These are phyloP conservation scores for Ifrita kowaldi DNA, from an alignment of 2,113 vertebrate species.

Conservation along the genomic window DNA sequence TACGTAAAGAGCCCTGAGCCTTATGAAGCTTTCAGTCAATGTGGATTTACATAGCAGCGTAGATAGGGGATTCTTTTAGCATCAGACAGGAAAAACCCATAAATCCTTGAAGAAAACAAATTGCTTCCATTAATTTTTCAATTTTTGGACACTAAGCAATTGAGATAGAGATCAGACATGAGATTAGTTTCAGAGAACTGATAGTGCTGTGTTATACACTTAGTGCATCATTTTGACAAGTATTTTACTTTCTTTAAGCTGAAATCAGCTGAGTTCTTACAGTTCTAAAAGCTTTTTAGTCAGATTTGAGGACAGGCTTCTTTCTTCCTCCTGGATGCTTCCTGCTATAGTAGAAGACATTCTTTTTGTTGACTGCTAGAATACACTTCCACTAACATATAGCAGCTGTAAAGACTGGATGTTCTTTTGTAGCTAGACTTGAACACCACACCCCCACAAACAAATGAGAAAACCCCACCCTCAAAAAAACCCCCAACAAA, in stretches of 20 bases:
- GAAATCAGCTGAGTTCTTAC: not conserved
- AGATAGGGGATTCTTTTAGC: not conserved
- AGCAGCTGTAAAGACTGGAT: not conserved
- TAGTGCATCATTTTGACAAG: not conserved
- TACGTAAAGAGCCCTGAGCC: not conserved
- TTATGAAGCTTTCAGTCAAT: not conserved
- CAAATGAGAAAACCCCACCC: rapidly evolving
- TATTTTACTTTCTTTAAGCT: not conserved
- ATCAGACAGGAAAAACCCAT: not conserved
- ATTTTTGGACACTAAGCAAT: not conserved
- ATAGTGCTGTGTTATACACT: not conserved
- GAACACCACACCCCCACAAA: not conserved
- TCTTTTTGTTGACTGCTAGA: not conserved
- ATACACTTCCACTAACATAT: rapidly evolving
- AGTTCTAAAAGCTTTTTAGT: not conserved
- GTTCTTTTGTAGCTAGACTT: not conserved
- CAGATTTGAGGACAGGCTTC: not conserved
- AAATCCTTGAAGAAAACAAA: not conserved
- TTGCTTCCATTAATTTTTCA: not conserved
- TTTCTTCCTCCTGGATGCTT: not conserved
- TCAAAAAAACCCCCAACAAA: not conserved
- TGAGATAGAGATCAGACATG: not conserved
- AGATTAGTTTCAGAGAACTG: not conserved
- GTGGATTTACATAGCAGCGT: not conserved
- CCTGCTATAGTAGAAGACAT: not conserved